A percentile compares a stretch with the other conserved stretches of the same genome.
phyloP scores from a whole-genome alignment of 2,113 vertebrate genomes.

The Melierax canorus region DNA sequence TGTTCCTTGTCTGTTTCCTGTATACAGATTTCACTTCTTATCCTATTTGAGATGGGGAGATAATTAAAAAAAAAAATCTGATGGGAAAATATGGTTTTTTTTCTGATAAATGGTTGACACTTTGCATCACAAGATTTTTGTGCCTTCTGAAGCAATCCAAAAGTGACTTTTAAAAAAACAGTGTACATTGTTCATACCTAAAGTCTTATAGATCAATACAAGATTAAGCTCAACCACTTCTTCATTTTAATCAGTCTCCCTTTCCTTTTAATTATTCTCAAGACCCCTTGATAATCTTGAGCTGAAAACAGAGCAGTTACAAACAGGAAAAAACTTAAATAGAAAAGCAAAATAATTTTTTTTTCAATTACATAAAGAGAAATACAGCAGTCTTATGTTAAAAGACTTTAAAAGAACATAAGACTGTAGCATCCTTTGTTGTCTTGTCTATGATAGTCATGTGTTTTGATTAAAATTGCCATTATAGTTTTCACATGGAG shows the following conservation, averaged over 20 bases:
- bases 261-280: background rate
- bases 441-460: background rate
- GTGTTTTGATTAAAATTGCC: constrained; percentile 7
- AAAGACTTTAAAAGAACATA: background rate
- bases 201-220: background rate
- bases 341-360: background rate
- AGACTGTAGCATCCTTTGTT: background rate
- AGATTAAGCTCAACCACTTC: background rate
- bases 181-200: background rate
- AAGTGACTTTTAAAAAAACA: background rate
- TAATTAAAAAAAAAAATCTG: background rate
- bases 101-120: background rate
- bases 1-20: background rate
- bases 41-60: background rate
- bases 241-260: background rate
- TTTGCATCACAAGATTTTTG: background rate
- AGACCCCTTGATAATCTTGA: background rate
- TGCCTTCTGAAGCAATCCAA: background rate
- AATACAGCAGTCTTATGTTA: background rate
- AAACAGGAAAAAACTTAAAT: background rate
- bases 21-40: background rate
- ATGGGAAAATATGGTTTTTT: background rate
- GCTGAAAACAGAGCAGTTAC: background rate
- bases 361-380: background rate
- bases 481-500: background rate